Evolutionary conservation across 2,797 vertebrate genomes (phyloP).

Genomic region (Antennarius maculatus): DNA sequence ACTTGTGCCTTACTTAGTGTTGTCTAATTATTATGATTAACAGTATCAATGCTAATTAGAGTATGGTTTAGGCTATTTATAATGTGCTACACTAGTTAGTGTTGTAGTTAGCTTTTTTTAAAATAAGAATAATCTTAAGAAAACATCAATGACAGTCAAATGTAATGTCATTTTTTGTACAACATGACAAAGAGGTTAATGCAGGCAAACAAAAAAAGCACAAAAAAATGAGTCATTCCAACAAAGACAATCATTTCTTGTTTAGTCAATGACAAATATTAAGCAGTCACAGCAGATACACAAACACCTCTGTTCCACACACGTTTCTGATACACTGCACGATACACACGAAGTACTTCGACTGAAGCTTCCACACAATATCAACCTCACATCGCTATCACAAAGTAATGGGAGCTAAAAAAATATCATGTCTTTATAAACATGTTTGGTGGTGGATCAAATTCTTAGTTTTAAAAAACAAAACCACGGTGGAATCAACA

Average conservation of each 20-base stretch:
- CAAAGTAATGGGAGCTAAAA: too few species aligned
- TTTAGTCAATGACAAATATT: constrained; percentile 37
- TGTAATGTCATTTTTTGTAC: constrained; percentile 47
- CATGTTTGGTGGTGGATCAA: neutral
- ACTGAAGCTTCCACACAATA: too few species aligned
- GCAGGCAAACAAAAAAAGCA: constrained; percentile 49
- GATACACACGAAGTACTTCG: too few species aligned
- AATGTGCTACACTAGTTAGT: constrained; percentile 81
- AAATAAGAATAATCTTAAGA: constrained; percentile 53
- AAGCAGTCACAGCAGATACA: constrained; percentile 13
- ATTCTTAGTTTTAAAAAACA: neutral
- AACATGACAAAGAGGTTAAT: constrained; percentile 57
- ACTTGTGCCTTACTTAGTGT: constrained; percentile 74
- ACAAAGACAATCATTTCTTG: constrained; percentile 55
- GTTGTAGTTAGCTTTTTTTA: constrained; percentile 68
- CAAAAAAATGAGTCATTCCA: constrained; percentile 42
- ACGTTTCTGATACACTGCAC: too few species aligned
- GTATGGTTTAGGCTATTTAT: constrained; percentile 85
- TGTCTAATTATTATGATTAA: constrained; percentile 79
- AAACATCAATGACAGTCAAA: constrained; percentile 56
- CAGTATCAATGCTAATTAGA: constrained; percentile 80
- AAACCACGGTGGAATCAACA: constrained; percentile 15
- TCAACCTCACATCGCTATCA: too few species aligned
- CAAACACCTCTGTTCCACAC: constrained; percentile 18
- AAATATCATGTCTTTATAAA: neutral